Conservation (phyloP, 92 coral and sea anemone species). For the Parazoanthus darwini region DNA sequence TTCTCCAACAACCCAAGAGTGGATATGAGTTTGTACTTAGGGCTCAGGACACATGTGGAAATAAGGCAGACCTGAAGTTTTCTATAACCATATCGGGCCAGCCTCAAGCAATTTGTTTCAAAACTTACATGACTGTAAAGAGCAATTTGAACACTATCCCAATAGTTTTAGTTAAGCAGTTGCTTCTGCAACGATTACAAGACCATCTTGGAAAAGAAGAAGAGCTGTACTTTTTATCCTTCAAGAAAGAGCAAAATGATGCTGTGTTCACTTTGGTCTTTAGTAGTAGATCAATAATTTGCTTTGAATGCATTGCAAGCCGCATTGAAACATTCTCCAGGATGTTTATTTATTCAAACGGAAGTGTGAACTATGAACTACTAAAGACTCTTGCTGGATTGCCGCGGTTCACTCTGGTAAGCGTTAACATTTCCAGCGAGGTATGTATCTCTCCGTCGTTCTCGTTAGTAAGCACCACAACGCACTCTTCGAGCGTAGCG, state of each 20-base stretch:
- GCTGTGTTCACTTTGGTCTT: not conserved
- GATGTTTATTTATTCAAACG: conserved; percentile 16
- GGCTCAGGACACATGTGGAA: conserved; percentile 42
- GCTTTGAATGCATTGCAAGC: not conserved
- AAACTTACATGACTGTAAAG: conserved; percentile 6
- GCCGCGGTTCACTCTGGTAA: not conserved
- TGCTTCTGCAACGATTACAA: conserved; percentile 5
- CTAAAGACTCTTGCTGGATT: not conserved
- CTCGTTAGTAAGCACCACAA: not conserved
- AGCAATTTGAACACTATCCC: not conserved
- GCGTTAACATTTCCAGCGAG: not conserved
- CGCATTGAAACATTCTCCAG: not conserved
- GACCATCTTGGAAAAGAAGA: not conserved
- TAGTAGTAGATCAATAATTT: conserved; percentile 1
- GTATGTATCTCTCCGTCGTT: conserved; percentile 15
- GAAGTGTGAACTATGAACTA: conserved; percentile 11
- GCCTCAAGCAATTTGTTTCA: conserved; percentile 24
- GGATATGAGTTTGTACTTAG: conserved; percentile 43
- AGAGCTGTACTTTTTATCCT: conserved; percentile 6
- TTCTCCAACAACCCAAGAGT: conserved; percentile 33
- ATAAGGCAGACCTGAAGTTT: conserved; percentile 22
- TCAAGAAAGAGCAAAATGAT: not conserved
- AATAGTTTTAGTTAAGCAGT: not conserved
- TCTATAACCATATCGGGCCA: conserved; percentile 8
- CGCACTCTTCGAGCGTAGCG: not conserved